Evolutionary conservation across 2,113 vertebrate species (phyloP), one percentile per base, ranked within the genome.

Genomic region (Myiopsitta monachus): DNA sequence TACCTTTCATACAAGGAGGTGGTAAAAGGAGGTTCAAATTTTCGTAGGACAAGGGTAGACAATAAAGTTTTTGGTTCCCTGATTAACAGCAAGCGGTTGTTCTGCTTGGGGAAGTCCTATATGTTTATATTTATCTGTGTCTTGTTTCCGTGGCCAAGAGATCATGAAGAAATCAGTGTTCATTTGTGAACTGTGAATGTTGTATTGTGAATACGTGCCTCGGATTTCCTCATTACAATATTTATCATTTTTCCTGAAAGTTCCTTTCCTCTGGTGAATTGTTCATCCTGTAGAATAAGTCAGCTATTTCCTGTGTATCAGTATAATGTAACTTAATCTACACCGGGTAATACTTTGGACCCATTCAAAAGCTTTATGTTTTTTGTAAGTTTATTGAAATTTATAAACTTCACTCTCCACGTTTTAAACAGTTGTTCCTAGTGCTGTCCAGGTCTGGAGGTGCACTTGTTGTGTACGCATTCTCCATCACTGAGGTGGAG

Each of bases 171-270:
- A 73, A 83, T 88, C 70, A 68, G 66, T 90, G 43, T 76, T 77
- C 67, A 7, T 70, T 84, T 75, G 31, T 79, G 89, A 91, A 47
- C 81, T 66, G 66, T 92, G 80, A 95, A 89, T 94, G 43, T 85
- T 83, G 55, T 69, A 64, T 82, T 95, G 91, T 88, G 91, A 92
- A 49, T 93, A 87, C 83, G 86, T 92, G 83, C 92, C 87, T 96
- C 17, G 22, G 89, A 96, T 94, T 95, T 95, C 88, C 94, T 95
- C 91, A 82, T 95, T 94, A 91, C 83, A 94, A 44, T 95, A 91
- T 94, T 95, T 95, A 95, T 96, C 91, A 94, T 97, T 95, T 95
- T 95, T 82, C 83, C 83, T 96, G 92, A 89, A 94, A 91, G 94
- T 96, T 95, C 27, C 92, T 97, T 95, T 96, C 89, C 94, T 95